A percentile compares a stretch with the other conserved stretches of the same genome.
These are phyloP conservation scores for Yoshiicerus persimilis DNA, from an alignment of 1,140 invertebrate genomes.

Conservation along the genomic window DNA sequence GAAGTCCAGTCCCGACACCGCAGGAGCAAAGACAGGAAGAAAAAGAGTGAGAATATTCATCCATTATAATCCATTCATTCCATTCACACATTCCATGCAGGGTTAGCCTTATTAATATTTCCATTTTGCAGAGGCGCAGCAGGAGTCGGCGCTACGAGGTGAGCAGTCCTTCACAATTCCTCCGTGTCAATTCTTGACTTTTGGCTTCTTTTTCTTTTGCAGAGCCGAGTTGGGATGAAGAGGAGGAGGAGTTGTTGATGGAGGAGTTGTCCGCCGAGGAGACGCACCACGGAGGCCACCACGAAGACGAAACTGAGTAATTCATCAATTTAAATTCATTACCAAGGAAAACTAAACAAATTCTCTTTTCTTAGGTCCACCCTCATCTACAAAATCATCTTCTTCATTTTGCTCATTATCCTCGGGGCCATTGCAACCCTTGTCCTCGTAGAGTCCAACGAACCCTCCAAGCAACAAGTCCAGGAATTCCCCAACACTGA, in stretches of 20 bases:
- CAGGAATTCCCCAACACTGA: slow-evolving; percentile 31
- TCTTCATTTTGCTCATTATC: slow-evolving; percentile 29
- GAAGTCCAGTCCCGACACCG: slow-evolving; percentile 14
- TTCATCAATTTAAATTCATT: not conserved
- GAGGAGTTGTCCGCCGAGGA: not conserved
- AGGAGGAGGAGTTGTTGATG: slow-evolving; percentile 3
- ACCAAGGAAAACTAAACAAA: not conserved
- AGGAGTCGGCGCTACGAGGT: no score
- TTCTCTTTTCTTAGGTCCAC: slow-evolving; percentile 40
- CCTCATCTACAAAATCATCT: slow-evolving; percentile 52
- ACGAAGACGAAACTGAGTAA: slow-evolving; percentile 30
- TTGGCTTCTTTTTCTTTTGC: not conserved
- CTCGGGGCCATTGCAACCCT: not conserved
- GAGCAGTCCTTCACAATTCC: not conserved
- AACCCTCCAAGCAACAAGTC: not conserved
- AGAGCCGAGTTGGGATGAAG: slow-evolving; percentile 5
- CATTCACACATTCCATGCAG: not conserved
- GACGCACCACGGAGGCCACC: not conserved
- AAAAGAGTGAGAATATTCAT: slow-evolving; percentile 9
- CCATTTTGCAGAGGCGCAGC: not conserved
- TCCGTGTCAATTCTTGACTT: not conserved
- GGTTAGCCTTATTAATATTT: not conserved
- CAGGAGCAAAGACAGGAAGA: slow-evolving; percentile 20
- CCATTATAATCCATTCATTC: not conserved
- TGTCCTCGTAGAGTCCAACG: slow-evolving; percentile 34